These are phyloP conservation scores for Hypocryptadius cinnamomeus DNA, from an alignment of 2,113 vertebrate genomes.

Conservation along the genomic window DNA sequence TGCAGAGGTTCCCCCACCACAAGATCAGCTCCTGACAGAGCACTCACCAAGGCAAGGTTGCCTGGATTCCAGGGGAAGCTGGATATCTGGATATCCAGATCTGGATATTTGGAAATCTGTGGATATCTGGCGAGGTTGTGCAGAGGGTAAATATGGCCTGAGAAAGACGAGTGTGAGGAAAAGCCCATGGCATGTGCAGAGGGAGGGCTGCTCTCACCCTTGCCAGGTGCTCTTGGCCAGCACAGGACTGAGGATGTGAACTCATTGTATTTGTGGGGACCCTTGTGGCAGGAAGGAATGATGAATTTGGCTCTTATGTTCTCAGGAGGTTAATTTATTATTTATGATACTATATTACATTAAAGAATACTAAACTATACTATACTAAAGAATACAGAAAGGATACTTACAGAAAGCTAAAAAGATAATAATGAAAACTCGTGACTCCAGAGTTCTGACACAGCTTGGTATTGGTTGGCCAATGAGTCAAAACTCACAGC, in stretches of 20 bases:
- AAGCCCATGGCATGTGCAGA: background rate
- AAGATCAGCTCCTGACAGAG: background rate
- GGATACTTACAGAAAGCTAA: too few relatives aligned
- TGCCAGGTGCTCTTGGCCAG: background rate
- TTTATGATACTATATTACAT: too few relatives aligned
- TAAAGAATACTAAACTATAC: too few relatives aligned
- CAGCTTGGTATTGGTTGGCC: too few relatives aligned
- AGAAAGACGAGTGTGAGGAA: background rate
- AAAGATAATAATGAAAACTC: too few relatives aligned
- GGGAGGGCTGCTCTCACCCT: background rate
- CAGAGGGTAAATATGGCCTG: background rate
- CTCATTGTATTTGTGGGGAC: too few relatives aligned
- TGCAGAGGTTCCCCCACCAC: background rate
- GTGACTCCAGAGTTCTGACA: too few relatives aligned
- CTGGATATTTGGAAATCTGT: background rate
- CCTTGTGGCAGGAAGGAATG: too few relatives aligned
- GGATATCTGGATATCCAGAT: background rate
- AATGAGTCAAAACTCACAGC: too few relatives aligned
- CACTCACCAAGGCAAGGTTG: background rate
- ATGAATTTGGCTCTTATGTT: too few relatives aligned
- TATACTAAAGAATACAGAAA: too few relatives aligned
- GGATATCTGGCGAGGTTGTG: background rate
- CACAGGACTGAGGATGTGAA: background rate
- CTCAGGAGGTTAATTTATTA: too few relatives aligned
- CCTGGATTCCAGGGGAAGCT: background rate